Conservation (phyloP, 2,888 invertebrate species). For the Allolobophora icterica region DNA sequence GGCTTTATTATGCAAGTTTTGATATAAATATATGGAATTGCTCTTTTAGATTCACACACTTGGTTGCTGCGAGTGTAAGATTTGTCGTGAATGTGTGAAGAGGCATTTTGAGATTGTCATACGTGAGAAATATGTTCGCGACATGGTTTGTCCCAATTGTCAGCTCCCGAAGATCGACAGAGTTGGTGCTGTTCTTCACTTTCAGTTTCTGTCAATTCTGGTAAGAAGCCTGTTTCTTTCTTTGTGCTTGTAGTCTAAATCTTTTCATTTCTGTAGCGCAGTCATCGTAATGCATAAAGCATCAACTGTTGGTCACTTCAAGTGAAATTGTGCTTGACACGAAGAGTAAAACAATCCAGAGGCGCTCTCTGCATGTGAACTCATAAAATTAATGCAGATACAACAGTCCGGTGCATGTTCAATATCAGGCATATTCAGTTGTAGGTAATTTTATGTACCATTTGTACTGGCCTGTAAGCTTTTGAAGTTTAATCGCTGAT, state of each 20-base stretch:
- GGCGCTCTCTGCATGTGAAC: no score
- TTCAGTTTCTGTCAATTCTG: slow-evolving; percentile 86
- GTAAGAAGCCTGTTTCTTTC: slow-evolving; percentile 52
- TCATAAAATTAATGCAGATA: no score
- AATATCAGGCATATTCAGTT: not conserved
- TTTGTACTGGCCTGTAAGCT: not conserved
- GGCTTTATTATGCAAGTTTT: not conserved
- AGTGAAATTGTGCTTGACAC: no score
- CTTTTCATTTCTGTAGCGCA: not conserved
- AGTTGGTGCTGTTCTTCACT: slow-evolving; percentile 82
- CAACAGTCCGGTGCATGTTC: no score
- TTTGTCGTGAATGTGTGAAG: slow-evolving; percentile 84
- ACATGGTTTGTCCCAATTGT: slow-evolving; percentile 91
- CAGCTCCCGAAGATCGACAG: slow-evolving; percentile 78
- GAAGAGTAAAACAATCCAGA: no score
- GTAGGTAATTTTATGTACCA: not conserved
- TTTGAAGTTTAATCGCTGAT: not conserved
- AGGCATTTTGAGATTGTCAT: slow-evolving; percentile 90
- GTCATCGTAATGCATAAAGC: not conserved
- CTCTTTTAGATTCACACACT: slow-evolving; percentile 84
- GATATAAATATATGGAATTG: not conserved
- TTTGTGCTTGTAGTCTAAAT: not conserved
- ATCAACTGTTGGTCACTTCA: no score
- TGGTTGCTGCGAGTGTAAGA: slow-evolving; percentile 71
- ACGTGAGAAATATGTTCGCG: slow-evolving; percentile 85